Percentiles rank a stretch among this genome's conserved stretches.
phyloP scores from a whole-genome alignment of 2,797 vertebrate species.

The Phaenicophaeus curvirostris region DNA sequence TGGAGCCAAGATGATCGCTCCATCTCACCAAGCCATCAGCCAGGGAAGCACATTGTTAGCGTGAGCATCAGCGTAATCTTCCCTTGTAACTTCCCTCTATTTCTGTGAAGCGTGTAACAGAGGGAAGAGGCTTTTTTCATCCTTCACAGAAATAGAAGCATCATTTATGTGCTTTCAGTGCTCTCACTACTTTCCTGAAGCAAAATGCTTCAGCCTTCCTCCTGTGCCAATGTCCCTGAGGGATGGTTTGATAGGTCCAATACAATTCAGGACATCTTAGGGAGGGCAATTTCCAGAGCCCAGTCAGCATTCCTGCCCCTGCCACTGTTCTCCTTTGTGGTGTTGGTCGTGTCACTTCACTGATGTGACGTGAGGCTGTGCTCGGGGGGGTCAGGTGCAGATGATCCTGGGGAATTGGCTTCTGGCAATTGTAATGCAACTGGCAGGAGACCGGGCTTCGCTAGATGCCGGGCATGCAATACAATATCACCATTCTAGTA shows the following conservation, averaged over 20 bases:
- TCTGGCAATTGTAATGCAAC: neutral
- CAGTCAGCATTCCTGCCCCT: neutral
- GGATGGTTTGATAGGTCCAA: neutral
- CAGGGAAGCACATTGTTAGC: accelerated
- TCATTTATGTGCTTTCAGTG: neutral
- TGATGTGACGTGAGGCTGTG: accelerated
- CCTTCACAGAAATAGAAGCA: neutral
- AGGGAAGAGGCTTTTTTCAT: neutral
- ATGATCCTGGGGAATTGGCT: neutral
- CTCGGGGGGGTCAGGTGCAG: neutral
- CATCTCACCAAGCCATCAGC: neutral
- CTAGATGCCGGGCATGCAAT: neutral
- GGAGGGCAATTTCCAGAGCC: neutral
- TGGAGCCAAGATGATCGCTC: neutral
- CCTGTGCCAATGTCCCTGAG: neutral
- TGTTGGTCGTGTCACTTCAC: neutral
- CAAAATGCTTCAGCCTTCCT: neutral
- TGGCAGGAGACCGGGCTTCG: neutral
- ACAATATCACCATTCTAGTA: neutral
- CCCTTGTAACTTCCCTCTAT: neutral
- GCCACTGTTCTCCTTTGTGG: neutral
- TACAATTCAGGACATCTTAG: neutral
- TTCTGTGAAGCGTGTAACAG: neutral
- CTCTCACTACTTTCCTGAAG: neutral
- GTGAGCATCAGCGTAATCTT: accelerated